Percentiles rank a stretch among this genome's conserved stretches.
Conservation (phyloP, 2,888 invertebrate genomes). For the Trimorus sp. region DNA sequence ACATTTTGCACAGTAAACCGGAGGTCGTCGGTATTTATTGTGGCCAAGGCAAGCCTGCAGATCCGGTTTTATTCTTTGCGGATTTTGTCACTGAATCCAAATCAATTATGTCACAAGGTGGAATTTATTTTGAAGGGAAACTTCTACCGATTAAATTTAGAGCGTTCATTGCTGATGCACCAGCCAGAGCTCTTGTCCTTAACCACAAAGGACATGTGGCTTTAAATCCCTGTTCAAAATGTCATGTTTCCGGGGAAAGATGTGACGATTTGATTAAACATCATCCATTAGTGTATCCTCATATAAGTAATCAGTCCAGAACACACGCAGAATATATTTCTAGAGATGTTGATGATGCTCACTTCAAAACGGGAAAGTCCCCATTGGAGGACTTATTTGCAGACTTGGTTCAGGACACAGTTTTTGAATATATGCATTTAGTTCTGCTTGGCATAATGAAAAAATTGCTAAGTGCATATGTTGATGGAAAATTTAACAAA, state of each 20-base stretch:
- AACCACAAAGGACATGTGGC: conserved; percentile 15
- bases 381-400: background rate
- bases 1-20: too few relatives aligned
- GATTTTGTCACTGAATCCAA: too few relatives aligned
- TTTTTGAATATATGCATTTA: too few relatives aligned
- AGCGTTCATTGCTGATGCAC: conserved; percentile 29
- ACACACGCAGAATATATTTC: conserved; percentile 34
- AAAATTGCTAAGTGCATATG: conserved; percentile 3
- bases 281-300: conserved; percentile 5
- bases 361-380: conserved; percentile 9
- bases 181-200: conserved; percentile 17
- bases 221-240: conserved; percentile 15
- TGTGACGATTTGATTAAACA: too few relatives aligned
- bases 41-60: too few relatives aligned
- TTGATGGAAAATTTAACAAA: conserved; percentile 20
- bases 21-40: too few relatives aligned
- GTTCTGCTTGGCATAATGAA: conserved; percentile 20
- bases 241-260: conserved; percentile 6
- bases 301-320: background rate
- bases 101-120: background rate
- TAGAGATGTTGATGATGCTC: conserved; percentile 10
- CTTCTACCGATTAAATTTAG: background rate
- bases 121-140: background rate
- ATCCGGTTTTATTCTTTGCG: too few relatives aligned
- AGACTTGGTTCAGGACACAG: conserved; percentile 10